phyloP scores from a whole-genome alignment of 1,140 invertebrate species.

The Caenorhabditis remanei region DNA sequence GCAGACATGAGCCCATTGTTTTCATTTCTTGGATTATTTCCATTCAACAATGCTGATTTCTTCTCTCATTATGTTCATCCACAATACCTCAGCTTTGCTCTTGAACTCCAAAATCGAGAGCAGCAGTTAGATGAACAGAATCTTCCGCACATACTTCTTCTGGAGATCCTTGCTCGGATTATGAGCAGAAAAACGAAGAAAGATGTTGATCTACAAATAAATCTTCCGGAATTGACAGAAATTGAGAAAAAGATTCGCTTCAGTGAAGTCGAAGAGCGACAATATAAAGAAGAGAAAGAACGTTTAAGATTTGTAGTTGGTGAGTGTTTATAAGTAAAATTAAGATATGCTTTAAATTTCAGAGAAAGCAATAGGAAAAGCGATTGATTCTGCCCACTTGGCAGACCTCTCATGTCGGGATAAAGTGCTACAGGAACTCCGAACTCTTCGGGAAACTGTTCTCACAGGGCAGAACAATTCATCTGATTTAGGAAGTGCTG shows the following conservation, averaged over 20 bases:
- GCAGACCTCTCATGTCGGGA: not conserved
- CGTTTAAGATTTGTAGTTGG: not conserved
- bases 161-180: not conserved
- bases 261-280: not conserved
- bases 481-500: not conserved
- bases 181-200: constrained; percentile 22
- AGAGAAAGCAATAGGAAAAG: not conserved
- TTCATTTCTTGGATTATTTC: not conserved
- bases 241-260: constrained; percentile 17
- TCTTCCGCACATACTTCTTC: not conserved
- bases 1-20: not conserved
- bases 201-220: not conserved
- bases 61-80: constrained; percentile 5
- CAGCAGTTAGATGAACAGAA: not conserved
- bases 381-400: not conserved
- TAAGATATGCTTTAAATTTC: not conserved
- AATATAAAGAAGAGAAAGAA: constrained; percentile 35
- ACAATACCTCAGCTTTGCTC: not conserved
- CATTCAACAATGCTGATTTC: not conserved
- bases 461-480: not conserved
- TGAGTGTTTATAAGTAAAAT: not conserved
- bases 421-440: not conserved
- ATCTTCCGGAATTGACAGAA: constrained; percentile 27
- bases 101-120: not conserved
- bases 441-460: not conserved